Percentiles rank a stretch among this genome's conserved stretches.
These are phyloP conservation scores for Heliothis peltigera DNA, from an alignment of 2,888 invertebrate genomes.

Conservation along the genomic window DNA sequence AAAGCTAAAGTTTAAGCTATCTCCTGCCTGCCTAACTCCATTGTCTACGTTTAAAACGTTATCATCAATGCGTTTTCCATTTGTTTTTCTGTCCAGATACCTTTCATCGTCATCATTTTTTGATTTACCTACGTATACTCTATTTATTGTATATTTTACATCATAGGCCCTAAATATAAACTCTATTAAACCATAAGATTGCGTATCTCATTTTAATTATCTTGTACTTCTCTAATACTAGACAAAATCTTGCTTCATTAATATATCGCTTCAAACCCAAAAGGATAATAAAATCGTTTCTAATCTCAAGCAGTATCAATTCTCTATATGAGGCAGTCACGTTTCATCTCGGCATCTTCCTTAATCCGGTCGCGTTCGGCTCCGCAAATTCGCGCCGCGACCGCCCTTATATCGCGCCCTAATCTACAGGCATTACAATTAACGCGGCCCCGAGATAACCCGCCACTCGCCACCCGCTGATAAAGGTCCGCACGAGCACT, in stretches of 20 bases:
- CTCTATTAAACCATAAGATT: no score
- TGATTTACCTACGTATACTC: no score
- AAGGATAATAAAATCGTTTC: slow-evolving; percentile 31
- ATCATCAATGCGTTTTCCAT: no score
- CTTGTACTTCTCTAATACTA: no score
- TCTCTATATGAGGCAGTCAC: slow-evolving; percentile 64
- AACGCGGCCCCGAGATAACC: slow-evolving; percentile 88
- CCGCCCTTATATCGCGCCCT: slow-evolving; percentile 82
- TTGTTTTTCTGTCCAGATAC: no score
- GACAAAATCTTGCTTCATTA: not conserved
- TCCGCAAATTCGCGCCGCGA: slow-evolving; percentile 64
- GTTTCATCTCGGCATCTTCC: slow-evolving; percentile 67
- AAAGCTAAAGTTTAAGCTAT: no score
- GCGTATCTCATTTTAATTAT: no score
- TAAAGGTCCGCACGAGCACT: slow-evolving; percentile 84
- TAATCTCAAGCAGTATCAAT: slow-evolving; percentile 48
- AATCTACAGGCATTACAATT: slow-evolving; percentile 89
- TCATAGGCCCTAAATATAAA: no score
- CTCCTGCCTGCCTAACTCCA: no score
- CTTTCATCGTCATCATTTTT: no score
- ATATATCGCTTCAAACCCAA: not conserved
- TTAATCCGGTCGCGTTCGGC: slow-evolving; percentile 68
- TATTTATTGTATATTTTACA: no score
- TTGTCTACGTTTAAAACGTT: no score
- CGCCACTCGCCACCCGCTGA: slow-evolving; percentile 88